phyloP scores from a whole-genome alignment of 2,888 invertebrate species.

The Mesorhabditis sp. region DNA sequence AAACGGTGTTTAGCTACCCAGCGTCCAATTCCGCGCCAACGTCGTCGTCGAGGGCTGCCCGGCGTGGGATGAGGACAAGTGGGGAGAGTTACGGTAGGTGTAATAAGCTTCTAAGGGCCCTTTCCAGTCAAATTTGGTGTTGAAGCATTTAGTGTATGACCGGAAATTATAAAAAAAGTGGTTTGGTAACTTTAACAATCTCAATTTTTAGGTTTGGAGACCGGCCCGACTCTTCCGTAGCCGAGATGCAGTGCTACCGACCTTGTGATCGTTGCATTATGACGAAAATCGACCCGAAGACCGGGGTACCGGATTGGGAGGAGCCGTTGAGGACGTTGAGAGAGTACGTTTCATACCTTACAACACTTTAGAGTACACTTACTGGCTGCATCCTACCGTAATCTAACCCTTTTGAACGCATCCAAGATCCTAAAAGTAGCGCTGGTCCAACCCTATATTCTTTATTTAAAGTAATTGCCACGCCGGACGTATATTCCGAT shows the following conservation, averaged over 20 bases:
- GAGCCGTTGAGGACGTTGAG: constrained; percentile 29
- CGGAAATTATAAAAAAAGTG: background rate
- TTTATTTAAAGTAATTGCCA: background rate
- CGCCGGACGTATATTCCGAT: too few species aligned
- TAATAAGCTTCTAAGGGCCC: constrained; percentile 13
- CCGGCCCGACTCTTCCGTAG: background rate
- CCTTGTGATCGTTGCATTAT: constrained; percentile 31
- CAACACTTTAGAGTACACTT: background rate
- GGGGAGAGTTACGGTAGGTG: constrained; percentile 26
- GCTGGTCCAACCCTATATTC: background rate
- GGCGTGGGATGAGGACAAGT: constrained; percentile 39
- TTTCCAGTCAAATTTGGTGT: background rate
- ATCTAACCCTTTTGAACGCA: background rate
- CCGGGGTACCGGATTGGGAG: constrained; percentile 24
- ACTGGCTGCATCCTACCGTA: too few species aligned
- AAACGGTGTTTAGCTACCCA: constrained; percentile 17
- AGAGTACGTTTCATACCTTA: constrained; percentile 9
- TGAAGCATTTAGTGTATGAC: background rate
- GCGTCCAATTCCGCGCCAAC: constrained; percentile 29
- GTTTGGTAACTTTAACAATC: background rate
- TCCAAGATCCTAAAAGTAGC: background rate
- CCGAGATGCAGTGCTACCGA: constrained; percentile 27
- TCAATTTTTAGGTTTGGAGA: background rate
- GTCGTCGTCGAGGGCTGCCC: constrained; percentile 23
- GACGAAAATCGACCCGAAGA: constrained; percentile 27